phyloP scores from a whole-genome alignment of 2,888 invertebrate genomes.

The Hetaerina titia region DNA sequence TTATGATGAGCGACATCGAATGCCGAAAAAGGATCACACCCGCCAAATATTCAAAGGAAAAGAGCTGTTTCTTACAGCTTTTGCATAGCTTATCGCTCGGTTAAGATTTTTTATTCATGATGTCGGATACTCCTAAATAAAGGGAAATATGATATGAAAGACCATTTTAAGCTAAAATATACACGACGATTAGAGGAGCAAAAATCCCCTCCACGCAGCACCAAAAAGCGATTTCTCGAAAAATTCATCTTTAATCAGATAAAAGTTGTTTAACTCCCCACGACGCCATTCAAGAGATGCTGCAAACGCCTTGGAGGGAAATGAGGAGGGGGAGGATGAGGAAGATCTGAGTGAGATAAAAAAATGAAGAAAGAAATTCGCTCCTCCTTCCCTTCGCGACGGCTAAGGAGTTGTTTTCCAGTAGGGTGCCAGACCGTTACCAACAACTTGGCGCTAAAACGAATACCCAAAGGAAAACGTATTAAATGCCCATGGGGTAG shows the following conservation, averaged over 20 bases:
- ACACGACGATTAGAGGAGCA: not conserved
- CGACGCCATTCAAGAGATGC: not conserved
- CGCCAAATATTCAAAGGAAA: too few relatives aligned
- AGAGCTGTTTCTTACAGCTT: too few relatives aligned
- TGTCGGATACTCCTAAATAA: too few relatives aligned
- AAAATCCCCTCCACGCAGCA: not conserved
- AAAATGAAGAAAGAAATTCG: slow-evolving; percentile 12
- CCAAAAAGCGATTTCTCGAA: slow-evolving; percentile 14
- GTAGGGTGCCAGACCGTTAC: slow-evolving; percentile 35
- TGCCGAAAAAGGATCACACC: too few relatives aligned
- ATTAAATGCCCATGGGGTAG: slow-evolving; percentile 19
- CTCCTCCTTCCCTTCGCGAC: not conserved
- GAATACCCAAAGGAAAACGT: slow-evolving; percentile 7
- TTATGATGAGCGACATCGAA: too few relatives aligned
- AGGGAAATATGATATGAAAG: too few relatives aligned
- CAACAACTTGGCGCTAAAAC: slow-evolving; percentile 32
- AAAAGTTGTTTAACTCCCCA: not conserved
- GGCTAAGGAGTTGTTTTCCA: slow-evolving; percentile 12
- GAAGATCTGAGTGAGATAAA: not conserved
- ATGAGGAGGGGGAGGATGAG: not conserved
- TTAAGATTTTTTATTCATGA: too few relatives aligned
- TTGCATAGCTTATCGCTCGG: too few relatives aligned
- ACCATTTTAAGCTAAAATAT: not conserved
- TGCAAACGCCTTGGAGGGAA: not conserved
- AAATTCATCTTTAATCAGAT: slow-evolving; percentile 35